These are phyloP conservation scores for Eupithecia insigniata DNA, from an alignment of 2,888 invertebrate species.

Conservation along the genomic window DNA sequence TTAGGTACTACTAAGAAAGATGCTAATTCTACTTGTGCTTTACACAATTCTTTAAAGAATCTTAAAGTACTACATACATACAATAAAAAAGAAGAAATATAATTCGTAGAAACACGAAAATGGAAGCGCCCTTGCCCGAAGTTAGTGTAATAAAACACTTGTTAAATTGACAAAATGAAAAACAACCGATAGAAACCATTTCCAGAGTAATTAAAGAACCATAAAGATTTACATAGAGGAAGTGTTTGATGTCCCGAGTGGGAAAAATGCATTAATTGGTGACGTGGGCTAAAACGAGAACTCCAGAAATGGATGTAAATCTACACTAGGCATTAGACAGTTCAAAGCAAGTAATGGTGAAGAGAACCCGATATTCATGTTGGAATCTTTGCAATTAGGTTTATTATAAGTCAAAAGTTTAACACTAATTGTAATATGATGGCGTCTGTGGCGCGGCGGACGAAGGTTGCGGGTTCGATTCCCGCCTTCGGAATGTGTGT, in stretches of 20 bases:
- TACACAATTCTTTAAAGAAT: background rate
- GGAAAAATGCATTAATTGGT: conserved; percentile 77
- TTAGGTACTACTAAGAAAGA: background rate
- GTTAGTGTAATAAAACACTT: conserved; percentile 8
- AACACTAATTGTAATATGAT: background rate
- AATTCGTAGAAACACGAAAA: background rate
- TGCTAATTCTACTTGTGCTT: background rate
- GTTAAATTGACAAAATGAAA: conserved; percentile 17
- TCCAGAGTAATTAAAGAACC: conserved; percentile 40
- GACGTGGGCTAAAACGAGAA: conserved; percentile 60
- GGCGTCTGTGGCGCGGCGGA: no score
- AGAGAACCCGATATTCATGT: conserved; percentile 53
- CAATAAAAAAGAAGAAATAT: no score
- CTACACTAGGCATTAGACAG: conserved; percentile 52
- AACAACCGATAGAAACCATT: conserved; percentile 36
- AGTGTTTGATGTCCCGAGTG: conserved; percentile 51
- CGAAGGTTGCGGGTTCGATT: no score
- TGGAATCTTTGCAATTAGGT: background rate
- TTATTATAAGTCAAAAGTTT: background rate
- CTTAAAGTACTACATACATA: background rate
- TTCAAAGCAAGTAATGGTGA: conserved; percentile 72
- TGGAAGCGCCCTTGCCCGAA: background rate
- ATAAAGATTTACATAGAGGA: conserved; percentile 50
- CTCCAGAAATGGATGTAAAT: conserved; percentile 64
- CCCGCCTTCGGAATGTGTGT: no score